phyloP scores from a whole-genome alignment of 1,140 invertebrate genomes.

The Neocloeon triangulifer region DNA sequence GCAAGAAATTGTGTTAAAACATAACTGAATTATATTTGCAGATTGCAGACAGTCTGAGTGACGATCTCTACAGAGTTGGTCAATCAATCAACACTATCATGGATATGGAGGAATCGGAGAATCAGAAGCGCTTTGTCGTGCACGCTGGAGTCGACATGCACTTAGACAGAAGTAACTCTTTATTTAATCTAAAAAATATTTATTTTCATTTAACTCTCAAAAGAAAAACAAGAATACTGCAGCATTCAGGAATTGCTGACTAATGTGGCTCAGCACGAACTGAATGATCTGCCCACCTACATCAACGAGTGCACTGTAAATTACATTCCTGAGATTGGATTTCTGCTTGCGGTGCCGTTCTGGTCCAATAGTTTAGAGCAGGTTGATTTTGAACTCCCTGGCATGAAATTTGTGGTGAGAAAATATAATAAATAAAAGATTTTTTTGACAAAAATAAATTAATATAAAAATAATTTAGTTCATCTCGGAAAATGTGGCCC shows the following conservation, averaged over 20 bases:
- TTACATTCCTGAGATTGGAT: slow-evolving; percentile 63
- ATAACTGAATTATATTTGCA: too few relatives aligned
- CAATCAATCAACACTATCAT: slow-evolving; percentile 28
- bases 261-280: slow-evolving; percentile 38
- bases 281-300: slow-evolving; percentile 33
- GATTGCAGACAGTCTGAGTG: slow-evolving; percentile 19
- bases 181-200: background rate
- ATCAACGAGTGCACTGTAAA: slow-evolving; percentile 47
- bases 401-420: slow-evolving; percentile 49
- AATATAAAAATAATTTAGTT: slow-evolving; percentile 22
- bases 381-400: slow-evolving; percentile 28
- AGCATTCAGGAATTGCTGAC: slow-evolving; percentile 31
- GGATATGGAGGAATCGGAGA: slow-evolving; percentile 39
- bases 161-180: slow-evolving; percentile 41
- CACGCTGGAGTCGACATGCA: slow-evolving; percentile 38
- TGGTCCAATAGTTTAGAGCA: slow-evolving; percentile 26
- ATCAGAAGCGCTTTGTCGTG: slow-evolving; percentile 35
- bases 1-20: too few relatives aligned
- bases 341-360: slow-evolving; percentile 41
- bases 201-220: slow-evolving; percentile 6
- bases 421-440: slow-evolving; percentile 9
- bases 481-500: slow-evolving; percentile 33
- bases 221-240: slow-evolving; percentile 6
- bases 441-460: slow-evolving; percentile 9
- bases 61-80: slow-evolving; percentile 30